Conservation (phyloP, 2,797 vertebrate genomes). For the Vespertilio murinus region DNA sequence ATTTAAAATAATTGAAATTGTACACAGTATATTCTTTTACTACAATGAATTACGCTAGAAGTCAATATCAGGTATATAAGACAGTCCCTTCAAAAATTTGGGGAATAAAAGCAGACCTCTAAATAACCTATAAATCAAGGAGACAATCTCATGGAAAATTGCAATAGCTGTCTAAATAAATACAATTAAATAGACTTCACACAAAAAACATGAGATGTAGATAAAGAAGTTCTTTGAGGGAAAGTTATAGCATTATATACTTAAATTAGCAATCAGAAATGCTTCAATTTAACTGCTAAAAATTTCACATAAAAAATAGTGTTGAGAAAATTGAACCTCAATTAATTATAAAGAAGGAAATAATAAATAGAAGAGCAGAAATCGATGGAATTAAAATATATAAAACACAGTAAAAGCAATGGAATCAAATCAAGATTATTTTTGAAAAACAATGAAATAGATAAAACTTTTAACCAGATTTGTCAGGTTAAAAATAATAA, state of each 20-base stretch:
- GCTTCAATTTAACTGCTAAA: background rate
- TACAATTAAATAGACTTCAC: background rate
- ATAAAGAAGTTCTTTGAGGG: slow-evolving; percentile 30
- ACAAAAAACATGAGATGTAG: background rate
- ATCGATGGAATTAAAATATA: background rate
- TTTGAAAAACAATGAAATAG: background rate
- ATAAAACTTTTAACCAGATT: background rate
- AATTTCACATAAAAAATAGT: background rate
- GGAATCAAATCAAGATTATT: background rate
- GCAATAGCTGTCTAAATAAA: background rate
- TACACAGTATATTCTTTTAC: background rate
- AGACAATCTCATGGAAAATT: background rate
- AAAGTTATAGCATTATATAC: background rate
- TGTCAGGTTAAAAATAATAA: background rate
- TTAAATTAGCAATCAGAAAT: background rate
- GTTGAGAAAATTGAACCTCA: background rate
- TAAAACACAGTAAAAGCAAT: background rate
- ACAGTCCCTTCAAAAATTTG: background rate
- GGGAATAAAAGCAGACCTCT: background rate
- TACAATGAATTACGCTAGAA: background rate
- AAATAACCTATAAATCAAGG: background rate
- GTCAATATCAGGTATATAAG: background rate
- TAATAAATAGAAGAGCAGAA: background rate
- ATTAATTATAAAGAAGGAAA: background rate
- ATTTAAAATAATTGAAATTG: background rate